These are phyloP conservation scores for Tachina grossa DNA, from an alignment of 2,888 invertebrate genomes.

Conservation along the genomic window DNA sequence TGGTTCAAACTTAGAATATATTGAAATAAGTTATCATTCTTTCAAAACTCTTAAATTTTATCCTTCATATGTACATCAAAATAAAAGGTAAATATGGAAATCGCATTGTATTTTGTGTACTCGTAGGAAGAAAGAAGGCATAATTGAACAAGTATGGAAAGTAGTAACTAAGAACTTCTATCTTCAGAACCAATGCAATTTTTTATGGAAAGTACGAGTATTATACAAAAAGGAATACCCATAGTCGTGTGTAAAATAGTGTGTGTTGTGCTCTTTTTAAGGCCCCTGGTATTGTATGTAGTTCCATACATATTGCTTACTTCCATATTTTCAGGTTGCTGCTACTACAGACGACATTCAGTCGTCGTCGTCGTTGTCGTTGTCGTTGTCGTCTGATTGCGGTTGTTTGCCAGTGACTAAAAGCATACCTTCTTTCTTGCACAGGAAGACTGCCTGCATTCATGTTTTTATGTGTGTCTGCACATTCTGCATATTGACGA, in stretches of 20 bases:
- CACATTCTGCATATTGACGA: slow-evolving; percentile 26
- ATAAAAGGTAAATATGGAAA: slow-evolving; percentile 39
- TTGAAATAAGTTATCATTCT: not conserved
- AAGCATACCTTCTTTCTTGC: not conserved
- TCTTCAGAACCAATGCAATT: slow-evolving; percentile 15
- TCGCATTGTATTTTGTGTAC: slow-evolving; percentile 21
- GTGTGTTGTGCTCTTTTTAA: slow-evolving; percentile 44
- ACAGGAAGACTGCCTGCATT: not conserved
- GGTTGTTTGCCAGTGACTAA: slow-evolving; percentile 52
- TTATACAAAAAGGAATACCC: not conserved
- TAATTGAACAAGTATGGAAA: slow-evolving; percentile 46
- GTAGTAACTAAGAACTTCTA: slow-evolving; percentile 43
- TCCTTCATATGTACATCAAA: not conserved
- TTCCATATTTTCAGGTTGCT: slow-evolving; percentile 22
- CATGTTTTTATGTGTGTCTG: not conserved
- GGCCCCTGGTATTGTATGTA: slow-evolving; percentile 52
- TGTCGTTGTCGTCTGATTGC: slow-evolving; percentile 17
- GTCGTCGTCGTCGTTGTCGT: not conserved
- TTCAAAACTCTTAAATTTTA: not conserved
- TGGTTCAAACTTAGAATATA: not conserved
- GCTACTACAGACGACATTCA: slow-evolving; percentile 4
- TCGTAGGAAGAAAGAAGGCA: slow-evolving; percentile 40
- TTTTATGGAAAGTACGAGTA: not conserved
- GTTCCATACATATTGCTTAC: slow-evolving; percentile 12
- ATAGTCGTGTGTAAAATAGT: slow-evolving; percentile 50